Conservation (phyloP, 2,797 vertebrate species). For the Crenichthys baileyi region DNA sequence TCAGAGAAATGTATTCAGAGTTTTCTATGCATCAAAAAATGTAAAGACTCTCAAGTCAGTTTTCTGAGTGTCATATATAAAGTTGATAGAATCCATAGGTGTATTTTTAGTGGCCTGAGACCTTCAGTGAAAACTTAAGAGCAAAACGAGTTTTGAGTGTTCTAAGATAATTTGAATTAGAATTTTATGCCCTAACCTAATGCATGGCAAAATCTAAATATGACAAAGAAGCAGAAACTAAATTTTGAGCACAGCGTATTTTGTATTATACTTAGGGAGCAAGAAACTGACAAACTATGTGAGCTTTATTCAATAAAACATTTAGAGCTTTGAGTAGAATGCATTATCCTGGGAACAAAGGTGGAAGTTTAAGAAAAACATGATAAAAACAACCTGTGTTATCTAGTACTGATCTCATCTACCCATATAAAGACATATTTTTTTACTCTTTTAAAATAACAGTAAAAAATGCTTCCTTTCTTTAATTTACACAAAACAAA, state of each 20-base stretch:
- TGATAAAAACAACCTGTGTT: neutral
- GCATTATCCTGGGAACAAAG: neutral
- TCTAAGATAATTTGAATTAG: neutral
- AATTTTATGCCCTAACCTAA: neutral
- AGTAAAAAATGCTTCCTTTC: neutral
- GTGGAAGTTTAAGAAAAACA: neutral
- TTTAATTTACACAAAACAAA: neutral
- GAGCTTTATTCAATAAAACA: neutral
- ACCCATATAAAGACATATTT: neutral
- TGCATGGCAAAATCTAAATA: neutral
- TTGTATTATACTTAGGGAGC: neutral
- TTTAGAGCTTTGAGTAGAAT: neutral
- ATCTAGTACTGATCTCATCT: neutral
- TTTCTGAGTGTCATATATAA: neutral
- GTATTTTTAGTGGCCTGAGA: neutral
- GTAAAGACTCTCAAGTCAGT: neutral
- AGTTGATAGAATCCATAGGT: neutral
- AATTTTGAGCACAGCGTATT: neutral
- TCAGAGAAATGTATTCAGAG: neutral
- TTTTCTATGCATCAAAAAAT: neutral
- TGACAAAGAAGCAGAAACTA: neutral
- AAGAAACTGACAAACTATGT: neutral
- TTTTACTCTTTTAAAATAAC: neutral
- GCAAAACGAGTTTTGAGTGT: neutral
- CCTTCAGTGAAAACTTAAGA: neutral